Evolutionary conservation across 2,797 vertebrate species (phyloP).

Genomic region (Mustela erminea): DNA sequence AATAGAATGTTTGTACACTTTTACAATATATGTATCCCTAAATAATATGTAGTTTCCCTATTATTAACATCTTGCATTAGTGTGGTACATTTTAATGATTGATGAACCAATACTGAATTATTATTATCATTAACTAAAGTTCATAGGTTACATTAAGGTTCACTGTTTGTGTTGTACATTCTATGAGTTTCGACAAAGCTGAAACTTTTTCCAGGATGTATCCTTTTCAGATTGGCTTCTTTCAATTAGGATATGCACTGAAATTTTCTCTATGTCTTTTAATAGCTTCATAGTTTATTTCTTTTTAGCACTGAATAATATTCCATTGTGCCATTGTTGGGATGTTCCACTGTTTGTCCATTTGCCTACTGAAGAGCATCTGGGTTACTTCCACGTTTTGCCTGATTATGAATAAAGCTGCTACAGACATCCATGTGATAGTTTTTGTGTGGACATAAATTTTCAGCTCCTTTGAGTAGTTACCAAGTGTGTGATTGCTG

Average conservation of each 20-base stretch:
- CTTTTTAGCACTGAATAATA: slow-evolving; percentile 1
- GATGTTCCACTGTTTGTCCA: background rate
- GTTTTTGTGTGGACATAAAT: background rate
- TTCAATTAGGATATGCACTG: background rate
- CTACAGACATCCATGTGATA: background rate
- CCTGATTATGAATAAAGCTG: background rate
- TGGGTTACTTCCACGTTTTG: background rate
- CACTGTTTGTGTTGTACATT: background rate
- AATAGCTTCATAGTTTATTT: background rate
- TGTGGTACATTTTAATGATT: background rate
- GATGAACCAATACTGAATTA: background rate
- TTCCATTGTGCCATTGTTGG: background rate
- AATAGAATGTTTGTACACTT: background rate
- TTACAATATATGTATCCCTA: background rate
- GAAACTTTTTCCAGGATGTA: background rate
- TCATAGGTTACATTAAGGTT: background rate
- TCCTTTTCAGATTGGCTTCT: background rate
- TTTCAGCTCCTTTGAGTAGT: background rate
- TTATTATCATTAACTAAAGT: background rate
- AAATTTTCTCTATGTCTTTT: background rate
- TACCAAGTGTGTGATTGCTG: background rate
- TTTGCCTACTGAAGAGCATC: background rate
- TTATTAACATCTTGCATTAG: background rate
- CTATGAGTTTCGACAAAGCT: slow-evolving; percentile 6
- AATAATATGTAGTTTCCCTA: background rate